A percentile compares a stretch with the other conserved stretches of the same genome.
phyloP scores from a whole-genome alignment of 2,113 vertebrate genomes.

The Chloropsis cyanopogon region DNA sequence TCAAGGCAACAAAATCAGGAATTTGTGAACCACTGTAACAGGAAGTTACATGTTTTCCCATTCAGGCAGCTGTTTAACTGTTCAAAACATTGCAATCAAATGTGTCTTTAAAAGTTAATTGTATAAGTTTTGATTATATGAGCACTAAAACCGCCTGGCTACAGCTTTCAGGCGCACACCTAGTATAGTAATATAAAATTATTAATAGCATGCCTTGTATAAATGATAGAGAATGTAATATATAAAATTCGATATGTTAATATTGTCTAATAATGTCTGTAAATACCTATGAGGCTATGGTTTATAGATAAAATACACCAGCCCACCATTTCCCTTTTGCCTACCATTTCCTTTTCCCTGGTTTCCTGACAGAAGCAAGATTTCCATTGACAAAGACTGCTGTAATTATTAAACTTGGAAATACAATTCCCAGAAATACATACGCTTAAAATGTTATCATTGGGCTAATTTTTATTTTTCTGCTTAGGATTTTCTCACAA shows the following conservation, averaged over 20 bases:
- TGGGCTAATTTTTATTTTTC: not conserved
- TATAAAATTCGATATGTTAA: not conserved
- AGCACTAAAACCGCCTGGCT: not conserved
- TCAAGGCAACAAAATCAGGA: conserved; percentile 24
- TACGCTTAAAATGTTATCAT: not conserved
- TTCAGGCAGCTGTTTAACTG: not conserved
- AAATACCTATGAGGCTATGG: not conserved
- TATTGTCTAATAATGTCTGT: not conserved
- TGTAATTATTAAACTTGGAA: not conserved
- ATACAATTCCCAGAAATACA: conserved; percentile 1
- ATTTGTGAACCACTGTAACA: not conserved
- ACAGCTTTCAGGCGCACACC: not conserved
- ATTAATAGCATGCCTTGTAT: not conserved
- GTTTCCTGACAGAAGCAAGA: not conserved
- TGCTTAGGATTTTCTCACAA: not conserved
- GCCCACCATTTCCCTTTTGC: not conserved
- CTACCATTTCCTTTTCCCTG: not conserved
- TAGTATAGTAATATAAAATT: not conserved
- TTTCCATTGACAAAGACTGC: not conserved
- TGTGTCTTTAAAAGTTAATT: not conserved
- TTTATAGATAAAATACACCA: not conserved
- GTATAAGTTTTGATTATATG: not conserved
- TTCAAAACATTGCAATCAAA: not conserved
- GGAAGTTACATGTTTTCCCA: not conserved
- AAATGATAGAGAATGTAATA: not conserved